Percentiles rank a stretch among this genome's conserved stretches.
These are phyloP conservation scores for Drosophila tanythrix DNA, from an alignment of 2,888 invertebrate species.

Conservation along the genomic window DNA sequence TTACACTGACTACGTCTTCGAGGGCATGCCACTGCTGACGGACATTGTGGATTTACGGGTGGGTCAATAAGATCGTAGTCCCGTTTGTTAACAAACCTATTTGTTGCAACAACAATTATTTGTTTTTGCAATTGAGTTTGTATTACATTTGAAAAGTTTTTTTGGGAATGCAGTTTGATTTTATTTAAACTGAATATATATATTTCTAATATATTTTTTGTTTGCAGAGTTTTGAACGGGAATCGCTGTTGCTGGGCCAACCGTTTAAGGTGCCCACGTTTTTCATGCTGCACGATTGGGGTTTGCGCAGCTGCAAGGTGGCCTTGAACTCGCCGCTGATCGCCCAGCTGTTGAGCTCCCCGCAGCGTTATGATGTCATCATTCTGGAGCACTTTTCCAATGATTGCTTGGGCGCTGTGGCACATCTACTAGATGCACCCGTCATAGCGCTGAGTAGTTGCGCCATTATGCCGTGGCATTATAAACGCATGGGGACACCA, in stretches of 20 bases:
- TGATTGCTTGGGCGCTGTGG: slow-evolving; percentile 89
- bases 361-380: slow-evolving; percentile 87
- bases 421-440: slow-evolving; percentile 87
- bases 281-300: slow-evolving; percentile 80
- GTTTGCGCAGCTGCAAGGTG: slow-evolving; percentile 67
- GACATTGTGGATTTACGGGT: slow-evolving; percentile 78
- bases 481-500: slow-evolving; percentile 86
- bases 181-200: too few relatives aligned
- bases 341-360: slow-evolving; percentile 51
- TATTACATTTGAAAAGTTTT: too few relatives aligned
- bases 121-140: too few relatives aligned
- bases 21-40: slow-evolving; percentile 70
- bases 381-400: slow-evolving; percentile 89
- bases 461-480: slow-evolving; percentile 87
- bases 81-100: background rate
- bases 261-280: slow-evolving; percentile 75
- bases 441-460: slow-evolving; percentile 87
- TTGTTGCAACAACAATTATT: too few relatives aligned
- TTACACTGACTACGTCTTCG: slow-evolving; percentile 77
- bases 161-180: too few relatives aligned
- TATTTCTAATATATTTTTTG: too few relatives aligned
- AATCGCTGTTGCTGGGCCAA: slow-evolving; percentile 44
- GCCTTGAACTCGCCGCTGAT: slow-evolving; percentile 75
- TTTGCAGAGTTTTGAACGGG: slow-evolving; percentile 45
- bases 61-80: background rate